Percentiles rank a stretch among this genome's conserved stretches.
Conservation (phyloP, 2,113 vertebrate genomes). For the Lepidothrix coronata region DNA sequence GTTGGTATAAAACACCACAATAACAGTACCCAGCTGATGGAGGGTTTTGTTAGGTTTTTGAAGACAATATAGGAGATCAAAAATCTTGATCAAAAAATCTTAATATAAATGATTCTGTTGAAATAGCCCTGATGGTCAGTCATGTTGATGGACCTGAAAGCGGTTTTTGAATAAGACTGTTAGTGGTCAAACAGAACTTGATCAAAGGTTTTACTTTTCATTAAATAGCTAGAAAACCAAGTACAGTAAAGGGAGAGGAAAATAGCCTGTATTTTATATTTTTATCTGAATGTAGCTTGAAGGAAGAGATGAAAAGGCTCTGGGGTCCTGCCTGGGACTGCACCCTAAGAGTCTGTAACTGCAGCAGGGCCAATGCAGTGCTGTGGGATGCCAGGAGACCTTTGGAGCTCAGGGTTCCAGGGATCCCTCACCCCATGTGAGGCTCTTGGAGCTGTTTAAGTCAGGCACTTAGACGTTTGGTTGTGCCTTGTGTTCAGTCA, state of each 20-base stretch:
- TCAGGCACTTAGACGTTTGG: accelerated
- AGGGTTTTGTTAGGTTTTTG: neutral
- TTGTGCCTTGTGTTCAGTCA: neutral
- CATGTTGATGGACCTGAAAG: neutral
- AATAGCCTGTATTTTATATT: neutral
- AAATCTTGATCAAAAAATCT: neutral
- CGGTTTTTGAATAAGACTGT: neutral
- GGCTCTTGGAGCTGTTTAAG: neutral
- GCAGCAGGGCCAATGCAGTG: neutral
- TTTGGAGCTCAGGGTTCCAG: accelerated
- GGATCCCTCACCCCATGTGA: accelerated
- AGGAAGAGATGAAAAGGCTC: too few relatives aligned
- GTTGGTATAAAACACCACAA: neutral
- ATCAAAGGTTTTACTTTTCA: neutral
- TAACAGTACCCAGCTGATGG: too few relatives aligned
- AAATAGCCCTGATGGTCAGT: neutral
- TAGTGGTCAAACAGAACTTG: neutral
- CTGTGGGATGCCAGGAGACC: neutral
- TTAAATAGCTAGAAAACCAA: neutral
- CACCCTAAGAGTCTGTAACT: accelerated
- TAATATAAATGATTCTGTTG: neutral
- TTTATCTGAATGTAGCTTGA: neutral
- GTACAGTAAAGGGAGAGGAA: neutral
- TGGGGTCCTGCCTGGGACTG: neutral
- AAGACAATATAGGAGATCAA: neutral